Base-by-base conservation (phyloP, 2,113 vertebrate species). In the Pteronura brasiliensis region DNA sequence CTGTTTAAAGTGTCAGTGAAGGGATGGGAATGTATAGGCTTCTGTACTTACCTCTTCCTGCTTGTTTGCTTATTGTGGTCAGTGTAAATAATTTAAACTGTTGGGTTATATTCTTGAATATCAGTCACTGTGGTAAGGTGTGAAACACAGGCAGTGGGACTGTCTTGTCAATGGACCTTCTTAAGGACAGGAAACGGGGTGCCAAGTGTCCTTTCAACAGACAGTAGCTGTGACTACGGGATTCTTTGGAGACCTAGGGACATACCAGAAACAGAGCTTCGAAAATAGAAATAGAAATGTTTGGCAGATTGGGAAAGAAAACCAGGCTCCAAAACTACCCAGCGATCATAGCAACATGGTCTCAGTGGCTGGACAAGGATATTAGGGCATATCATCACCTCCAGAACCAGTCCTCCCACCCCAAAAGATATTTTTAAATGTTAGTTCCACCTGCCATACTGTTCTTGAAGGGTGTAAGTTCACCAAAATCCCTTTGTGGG, bases 21-120 rank as follows among this genome's bases (percentile, higher is more conserved):
- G 63, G 82, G 49, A 17, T 72, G 59, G 76, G 57, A 84, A 94
- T 82, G 95, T 49, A 61, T 1, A 0, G 67, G 0, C 0, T 84
- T 88, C 39, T 79, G 4, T 44, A 76, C 95, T 95, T 97, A 95
- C 97, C 88, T 97, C 52, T 95, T 52, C 80, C 47, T 63, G 29
- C 44, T n/a, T 88, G 95, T 17, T 83, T 96, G 95, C 36, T 4
- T 97, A 92, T 27, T 0, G 44, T 11, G 42, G 12, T 39, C 93
- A 44, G 72, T 86, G 31, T 94, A 93, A 98, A 97, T 76, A 88
- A 83, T 92, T 93, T 90, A 52, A 96, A 95, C 1, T 49, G 34
- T 81, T 93, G 65, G 94, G 90, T 3, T 77, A 3, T 34, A 25
- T 29, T 96, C 74, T 76, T 82, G 72, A 93, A 93, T 88, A 63